These are phyloP conservation scores for Oryzias javanicus DNA, from an alignment of 2,113 vertebrate species.

Conservation along the genomic window DNA sequence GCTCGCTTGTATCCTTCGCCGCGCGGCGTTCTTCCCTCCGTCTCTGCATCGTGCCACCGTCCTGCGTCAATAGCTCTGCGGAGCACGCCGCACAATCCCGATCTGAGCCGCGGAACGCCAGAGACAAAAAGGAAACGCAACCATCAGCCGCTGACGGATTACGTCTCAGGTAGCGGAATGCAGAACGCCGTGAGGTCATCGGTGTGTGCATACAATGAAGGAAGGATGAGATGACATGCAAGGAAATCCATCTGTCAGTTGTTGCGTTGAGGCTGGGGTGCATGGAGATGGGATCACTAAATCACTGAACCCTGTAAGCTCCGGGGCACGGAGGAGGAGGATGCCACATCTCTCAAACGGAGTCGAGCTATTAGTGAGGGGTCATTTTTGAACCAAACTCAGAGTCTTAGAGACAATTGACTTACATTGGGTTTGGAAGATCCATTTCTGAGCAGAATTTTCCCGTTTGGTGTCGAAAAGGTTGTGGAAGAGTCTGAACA, in stretches of 20 bases:
- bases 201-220: slow-evolving; percentile 21
- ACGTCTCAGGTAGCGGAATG: slow-evolving; percentile 62
- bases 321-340: slow-evolving; percentile 17
- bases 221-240: slow-evolving; percentile 34
- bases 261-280: slow-evolving; percentile 30
- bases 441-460: slow-evolving; percentile 60
- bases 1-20: slow-evolving; percentile 44
- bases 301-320: slow-evolving; percentile 41
- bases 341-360: slow-evolving; percentile 24
- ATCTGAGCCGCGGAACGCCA: slow-evolving; percentile 20
- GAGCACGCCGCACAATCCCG: slow-evolving; percentile 27
- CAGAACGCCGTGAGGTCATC: slow-evolving; percentile 44
- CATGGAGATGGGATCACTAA: slow-evolving; percentile 53
- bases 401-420: slow-evolving; percentile 27
- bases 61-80: slow-evolving; percentile 17
- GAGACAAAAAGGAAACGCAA: slow-evolving; percentile 51
- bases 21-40: slow-evolving; percentile 24
- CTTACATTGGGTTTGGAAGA: slow-evolving; percentile 51
- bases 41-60: slow-evolving; percentile 29
- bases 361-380: slow-evolving; percentile 2
- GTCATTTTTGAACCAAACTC: slow-evolving; percentile 27
- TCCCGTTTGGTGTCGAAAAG: slow-evolving; percentile 43
- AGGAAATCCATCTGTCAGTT: slow-evolving; percentile 44
- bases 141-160: slow-evolving; percentile 50
- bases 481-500: slow-evolving; percentile 58